phyloP scores from a whole-genome alignment of 2,113 vertebrate species.

The Xiphophorus couchianus region DNA sequence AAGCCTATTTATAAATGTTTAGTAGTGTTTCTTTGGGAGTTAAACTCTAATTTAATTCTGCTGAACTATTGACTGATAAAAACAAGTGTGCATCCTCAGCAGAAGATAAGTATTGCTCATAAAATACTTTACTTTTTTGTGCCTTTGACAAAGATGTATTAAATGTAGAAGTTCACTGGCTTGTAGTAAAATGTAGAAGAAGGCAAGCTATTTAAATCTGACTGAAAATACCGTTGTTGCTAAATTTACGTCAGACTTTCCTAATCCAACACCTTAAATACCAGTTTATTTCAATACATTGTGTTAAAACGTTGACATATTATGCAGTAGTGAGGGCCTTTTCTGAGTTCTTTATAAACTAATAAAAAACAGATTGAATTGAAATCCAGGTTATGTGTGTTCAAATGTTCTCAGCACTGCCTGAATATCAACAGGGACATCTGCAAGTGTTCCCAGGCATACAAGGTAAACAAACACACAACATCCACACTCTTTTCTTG shows the following conservation, averaged over 20 bases:
- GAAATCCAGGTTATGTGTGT: background rate
- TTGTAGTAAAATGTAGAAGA: background rate
- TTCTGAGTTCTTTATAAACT: background rate
- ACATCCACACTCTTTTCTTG: constrained; percentile 19
- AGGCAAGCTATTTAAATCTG: background rate
- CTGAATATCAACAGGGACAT: constrained; percentile 20
- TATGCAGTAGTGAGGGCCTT: background rate
- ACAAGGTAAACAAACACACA: constrained; percentile 42
- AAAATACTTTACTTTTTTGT: too few relatives aligned
- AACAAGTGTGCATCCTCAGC: too few relatives aligned
- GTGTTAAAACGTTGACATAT: background rate
- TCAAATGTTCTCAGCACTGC: constrained; percentile 20
- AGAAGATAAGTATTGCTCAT: too few relatives aligned
- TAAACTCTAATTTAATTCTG: too few relatives aligned
- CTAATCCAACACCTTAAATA: background rate
- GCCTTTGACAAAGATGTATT: too few relatives aligned
- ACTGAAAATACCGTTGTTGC: background rate
- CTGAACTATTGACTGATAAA: too few relatives aligned
- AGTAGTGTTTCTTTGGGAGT: background rate
- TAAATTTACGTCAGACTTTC: background rate
- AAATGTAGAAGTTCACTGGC: background rate
- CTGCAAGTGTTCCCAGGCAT: constrained; percentile 16
- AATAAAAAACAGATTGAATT: background rate
- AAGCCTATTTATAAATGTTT: background rate
- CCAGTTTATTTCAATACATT: background rate